Conservation (phyloP, 2,113 vertebrate species). For the Aplodontia rufa region DNA sequence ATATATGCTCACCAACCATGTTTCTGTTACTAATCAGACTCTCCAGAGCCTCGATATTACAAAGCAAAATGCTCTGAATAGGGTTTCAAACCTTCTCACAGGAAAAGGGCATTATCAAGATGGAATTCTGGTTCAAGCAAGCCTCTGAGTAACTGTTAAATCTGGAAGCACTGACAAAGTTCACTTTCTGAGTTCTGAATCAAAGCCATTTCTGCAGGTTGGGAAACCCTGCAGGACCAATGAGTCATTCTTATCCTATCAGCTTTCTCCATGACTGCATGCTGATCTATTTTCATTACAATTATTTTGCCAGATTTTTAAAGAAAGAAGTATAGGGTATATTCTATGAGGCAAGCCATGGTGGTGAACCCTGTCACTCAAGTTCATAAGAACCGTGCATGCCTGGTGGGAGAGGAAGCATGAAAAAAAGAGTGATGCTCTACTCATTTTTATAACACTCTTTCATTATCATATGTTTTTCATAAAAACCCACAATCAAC, state of each 20-base stretch:
- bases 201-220: neutral
- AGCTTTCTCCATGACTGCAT: neutral
- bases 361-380: neutral
- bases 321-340: neutral
- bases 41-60: neutral
- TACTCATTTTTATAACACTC: neutral
- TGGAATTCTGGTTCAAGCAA: neutral
- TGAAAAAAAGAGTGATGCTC: neutral
- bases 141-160: neutral
- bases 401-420: neutral
- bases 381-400: neutral
- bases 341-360: neutral
- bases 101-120: neutral
- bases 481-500: neutral
- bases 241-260: neutral
- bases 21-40: neutral
- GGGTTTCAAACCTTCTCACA: constrained; percentile 4
- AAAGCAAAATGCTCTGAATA: neutral
- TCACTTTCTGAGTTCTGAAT: neutral
- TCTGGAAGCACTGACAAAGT: neutral
- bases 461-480: neutral
- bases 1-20: neutral
- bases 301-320: neutral
- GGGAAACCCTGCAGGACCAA: neutral
- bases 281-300: neutral